phyloP scores from a whole-genome alignment of 2,113 vertebrate species.

The Suricata suricatta region DNA sequence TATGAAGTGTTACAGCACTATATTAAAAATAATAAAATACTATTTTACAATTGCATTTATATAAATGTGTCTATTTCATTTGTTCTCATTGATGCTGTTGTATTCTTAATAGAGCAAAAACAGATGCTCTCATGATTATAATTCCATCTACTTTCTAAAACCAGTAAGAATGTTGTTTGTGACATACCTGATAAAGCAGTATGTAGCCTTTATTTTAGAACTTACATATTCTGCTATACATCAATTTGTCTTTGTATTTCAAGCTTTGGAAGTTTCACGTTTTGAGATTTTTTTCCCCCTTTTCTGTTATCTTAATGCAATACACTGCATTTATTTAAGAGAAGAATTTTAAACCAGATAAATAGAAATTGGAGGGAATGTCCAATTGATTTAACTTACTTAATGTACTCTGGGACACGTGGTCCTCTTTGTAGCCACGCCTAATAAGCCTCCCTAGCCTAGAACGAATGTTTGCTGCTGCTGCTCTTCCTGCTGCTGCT shows the following conservation, averaged over 20 bases:
- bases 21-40: slow-evolving; percentile 84
- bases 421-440: neutral
- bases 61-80: slow-evolving; percentile 69
- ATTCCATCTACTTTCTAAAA: slow-evolving; percentile 42
- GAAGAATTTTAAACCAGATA: neutral
- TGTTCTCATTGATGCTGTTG: neutral
- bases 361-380: neutral
- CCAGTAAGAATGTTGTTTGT: neutral
- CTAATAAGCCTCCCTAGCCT: neutral
- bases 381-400: neutral
- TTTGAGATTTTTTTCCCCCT: neutral
- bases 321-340: neutral
- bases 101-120: slow-evolving; percentile 4
- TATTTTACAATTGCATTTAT: slow-evolving; percentile 81
- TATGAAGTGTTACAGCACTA: slow-evolving; percentile 83
- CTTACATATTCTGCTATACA: neutral
- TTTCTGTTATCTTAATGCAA: neutral
- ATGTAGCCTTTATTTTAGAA: slow-evolving; percentile 22
- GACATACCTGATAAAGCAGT: neutral
- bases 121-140: slow-evolving; percentile 15
- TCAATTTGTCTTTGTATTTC: slow-evolving; percentile 2
- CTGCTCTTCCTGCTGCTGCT: neutral
- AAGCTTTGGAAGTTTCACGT: neutral
- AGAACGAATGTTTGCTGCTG: neutral
- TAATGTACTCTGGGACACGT: neutral